Base-by-base conservation (phyloP, 2,888 invertebrate genomes). In the Serrognathus titanus region DNA sequence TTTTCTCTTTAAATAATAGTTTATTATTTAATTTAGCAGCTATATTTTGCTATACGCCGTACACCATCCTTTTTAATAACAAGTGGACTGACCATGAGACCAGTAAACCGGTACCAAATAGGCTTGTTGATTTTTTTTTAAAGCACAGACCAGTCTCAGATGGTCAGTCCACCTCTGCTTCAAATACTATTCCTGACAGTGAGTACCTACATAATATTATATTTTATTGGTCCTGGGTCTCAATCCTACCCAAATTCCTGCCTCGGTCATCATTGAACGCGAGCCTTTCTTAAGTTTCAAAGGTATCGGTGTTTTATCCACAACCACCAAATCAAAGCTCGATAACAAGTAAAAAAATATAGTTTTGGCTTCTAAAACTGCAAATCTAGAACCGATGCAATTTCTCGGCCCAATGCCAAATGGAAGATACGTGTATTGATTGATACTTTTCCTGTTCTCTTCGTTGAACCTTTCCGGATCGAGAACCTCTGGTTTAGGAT, bases 321-420 rank as follows among this genome's bases (percentile, higher is more conserved):
- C 60, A 0, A 67, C 62, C 9, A 65, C 66, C 35, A 72, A 47
- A 20, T 69, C 66, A 53, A 70, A 72, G 45, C 66, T 63, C 11
- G 57, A 52, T 38, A 74, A 46, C n/a, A 72, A 51, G 45, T 71
- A 47, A 43, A 65, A 68, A n/a, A 72, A 58, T 1, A 71, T 10
- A 3, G 59, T 57, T 61, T 73, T 73, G 2, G 59, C 58, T 60
- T 73, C 70, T 49, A 73, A 54, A 1, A 71, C 48, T 3, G 71
- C 73, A 56, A 73, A 72, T 63, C 72, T 66, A 1, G 67, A 67
- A 8, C 85, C 87, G 49, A 87, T 83, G 63, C 87, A 87, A 66
- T 80, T 84, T 51, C 86, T 79, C 1, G 82, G 85, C 2, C 87
- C 87, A 1, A 84, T 13, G 2, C 72, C 73, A 54, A 73, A 73